phyloP scores from a whole-genome alignment of 1,140 invertebrate species.

The Neodiprion fabricii region DNA sequence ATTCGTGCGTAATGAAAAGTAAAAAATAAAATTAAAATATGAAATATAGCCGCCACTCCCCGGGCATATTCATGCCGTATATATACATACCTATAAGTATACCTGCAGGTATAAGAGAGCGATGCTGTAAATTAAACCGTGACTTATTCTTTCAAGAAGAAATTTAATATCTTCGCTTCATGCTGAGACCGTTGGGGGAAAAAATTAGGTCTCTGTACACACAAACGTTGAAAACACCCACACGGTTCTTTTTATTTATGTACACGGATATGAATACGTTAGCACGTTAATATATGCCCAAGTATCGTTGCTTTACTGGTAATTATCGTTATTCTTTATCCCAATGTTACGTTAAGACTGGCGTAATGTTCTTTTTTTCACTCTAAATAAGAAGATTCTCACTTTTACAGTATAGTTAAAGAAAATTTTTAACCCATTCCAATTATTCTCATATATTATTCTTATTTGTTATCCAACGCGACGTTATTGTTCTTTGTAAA shows the following conservation, averaged over 20 bases:
- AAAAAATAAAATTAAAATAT: background rate
- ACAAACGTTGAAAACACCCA: constrained; percentile 35
- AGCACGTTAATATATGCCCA: no score
- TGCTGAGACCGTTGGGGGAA: constrained; percentile 49
- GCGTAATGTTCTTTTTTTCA: no score
- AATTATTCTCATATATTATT: no score
- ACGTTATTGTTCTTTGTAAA: no score
- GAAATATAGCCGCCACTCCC: background rate
- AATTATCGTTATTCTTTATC: no score
- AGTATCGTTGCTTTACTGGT: no score
- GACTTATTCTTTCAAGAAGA: constrained; percentile 48
- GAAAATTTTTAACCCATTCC: no score
- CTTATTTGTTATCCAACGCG: no score
- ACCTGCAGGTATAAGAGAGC: constrained; percentile 41
- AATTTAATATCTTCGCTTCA: constrained; percentile 56
- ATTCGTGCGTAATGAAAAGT: background rate
- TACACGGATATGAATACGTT: background rate
- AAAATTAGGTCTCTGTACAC: constrained; percentile 46
- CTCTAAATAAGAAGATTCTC: no score
- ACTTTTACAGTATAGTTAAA: no score
- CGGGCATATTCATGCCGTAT: no score
- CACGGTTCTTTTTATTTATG: background rate
- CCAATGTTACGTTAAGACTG: no score
- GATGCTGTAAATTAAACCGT: constrained; percentile 55
- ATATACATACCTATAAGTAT: constrained; percentile 14